Evolutionary conservation across 30 jellyfish, hydroid and myxozoan genomes (phyloP), one percentile per base, ranked within the genome.

Genomic region (Catostylus mosaicus): DNA sequence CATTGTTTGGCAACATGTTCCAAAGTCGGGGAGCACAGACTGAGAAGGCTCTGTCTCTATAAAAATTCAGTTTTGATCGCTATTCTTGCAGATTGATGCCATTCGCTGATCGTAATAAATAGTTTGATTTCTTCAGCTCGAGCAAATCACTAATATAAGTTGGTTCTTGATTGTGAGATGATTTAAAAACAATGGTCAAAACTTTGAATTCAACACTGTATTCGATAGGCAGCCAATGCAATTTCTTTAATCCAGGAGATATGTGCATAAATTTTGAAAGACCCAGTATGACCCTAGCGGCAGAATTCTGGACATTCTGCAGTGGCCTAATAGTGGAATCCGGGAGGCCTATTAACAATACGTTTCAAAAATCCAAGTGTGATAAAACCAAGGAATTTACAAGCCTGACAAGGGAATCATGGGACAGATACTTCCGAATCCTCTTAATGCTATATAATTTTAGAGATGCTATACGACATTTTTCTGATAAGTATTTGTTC

Each of bases 51-150:
- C 61, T 67, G 79, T 67, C 60, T 38, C 60, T 59, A 67, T 67
- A 67, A 67, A 26, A 16, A 70, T 35, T 71, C 69, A 40, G 40
- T 71, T 71, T 40, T 71, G 83, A 71, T 71, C 83, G 70, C 40
- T 71, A 22, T 71, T 71, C 83, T 31, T 71, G 83, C 83, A 71
- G 83, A 48, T 71, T 71, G 83, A 71, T 71, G 83, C 86, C 86
- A 74, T 74, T 74, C 75, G 75, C 35, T 23, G 86, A 74, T 74
- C 75, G 86, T 47, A 74, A 74, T 74, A 74, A 74, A 56, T 74
- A 74, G 34, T 74, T 74, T 74, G 86, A 74, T 74, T 48, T 74
- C 86, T 51, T 47, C 86, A 74, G 62, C 86, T 74, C 75, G 75
- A 74, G 86, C 35, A 46, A 36, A 74, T 74, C 86, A 46, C 31